Evolutionary conservation across 2,113 vertebrate species (phyloP).

Genomic region (Crotalus horridus): DNA sequence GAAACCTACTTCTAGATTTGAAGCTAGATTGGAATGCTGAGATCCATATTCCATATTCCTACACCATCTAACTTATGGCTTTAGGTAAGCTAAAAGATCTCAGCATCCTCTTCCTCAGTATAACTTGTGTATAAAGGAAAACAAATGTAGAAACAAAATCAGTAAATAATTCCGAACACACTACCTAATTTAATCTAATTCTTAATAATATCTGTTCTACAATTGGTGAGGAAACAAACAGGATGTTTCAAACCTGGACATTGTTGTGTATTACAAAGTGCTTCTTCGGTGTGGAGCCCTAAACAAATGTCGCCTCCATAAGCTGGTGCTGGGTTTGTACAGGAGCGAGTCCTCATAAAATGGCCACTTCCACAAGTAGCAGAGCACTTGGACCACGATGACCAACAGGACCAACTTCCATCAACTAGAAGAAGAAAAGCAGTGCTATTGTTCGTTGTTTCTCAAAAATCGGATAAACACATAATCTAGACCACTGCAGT

Average conservation of each 20-base stretch:
- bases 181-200: neutral
- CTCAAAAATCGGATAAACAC: neutral
- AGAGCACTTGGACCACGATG: slow-evolving; percentile 94
- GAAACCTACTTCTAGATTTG: neutral
- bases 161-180: neutral
- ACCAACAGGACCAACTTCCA: slow-evolving; percentile 96
- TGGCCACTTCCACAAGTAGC: slow-evolving; percentile 94
- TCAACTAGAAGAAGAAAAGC: slow-evolving; percentile 78
- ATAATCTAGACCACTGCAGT: neutral
- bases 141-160: neutral
- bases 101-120: neutral
- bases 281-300: slow-evolving; percentile 94
- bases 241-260: slow-evolving; percentile 79
- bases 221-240: accelerated
- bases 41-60: neutral
- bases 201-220: neutral
- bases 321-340: slow-evolving; percentile 87
- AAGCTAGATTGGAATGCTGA: neutral
- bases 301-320: slow-evolving; percentile 96
- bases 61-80: neutral
- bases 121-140: neutral
- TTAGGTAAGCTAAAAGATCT: neutral
- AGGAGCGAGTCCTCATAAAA: slow-evolving; percentile 91
- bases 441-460: neutral
- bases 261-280: slow-evolving; percentile 88